phyloP scores from a whole-genome alignment of 1,140 invertebrate species.

The Eumaeus atala region DNA sequence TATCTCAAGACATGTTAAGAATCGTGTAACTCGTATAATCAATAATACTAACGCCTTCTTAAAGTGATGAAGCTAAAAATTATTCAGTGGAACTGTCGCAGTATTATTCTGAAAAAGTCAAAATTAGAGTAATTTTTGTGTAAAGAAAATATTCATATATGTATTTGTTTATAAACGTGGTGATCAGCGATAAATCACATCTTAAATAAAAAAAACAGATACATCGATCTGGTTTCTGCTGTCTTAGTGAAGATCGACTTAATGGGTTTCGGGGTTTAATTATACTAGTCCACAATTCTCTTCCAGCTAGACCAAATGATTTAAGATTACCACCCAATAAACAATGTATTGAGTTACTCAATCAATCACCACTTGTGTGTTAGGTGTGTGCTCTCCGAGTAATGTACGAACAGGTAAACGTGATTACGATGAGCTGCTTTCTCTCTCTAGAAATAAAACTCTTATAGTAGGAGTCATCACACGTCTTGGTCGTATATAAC shows the following conservation, averaged over 20 bases:
- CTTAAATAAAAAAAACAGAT: background rate
- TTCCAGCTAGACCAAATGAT: no score
- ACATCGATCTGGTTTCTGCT: background rate
- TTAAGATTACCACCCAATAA: no score
- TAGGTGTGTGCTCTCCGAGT: no score
- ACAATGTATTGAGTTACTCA: no score
- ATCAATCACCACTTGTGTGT: no score
- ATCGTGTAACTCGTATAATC: conserved; percentile 4
- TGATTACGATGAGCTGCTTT: no score
- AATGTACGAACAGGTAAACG: no score
- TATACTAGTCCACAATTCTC: no score
- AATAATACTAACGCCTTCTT: background rate
- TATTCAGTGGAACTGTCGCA: conserved; percentile 9
- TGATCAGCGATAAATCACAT: no score
- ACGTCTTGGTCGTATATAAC: conserved; percentile 1
- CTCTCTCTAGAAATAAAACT: no score
- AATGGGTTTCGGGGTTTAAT: background rate
- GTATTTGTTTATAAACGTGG: conserved; percentile 7
- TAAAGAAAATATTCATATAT: conserved; percentile 4
- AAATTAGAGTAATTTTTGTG: background rate
- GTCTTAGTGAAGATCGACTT: background rate
- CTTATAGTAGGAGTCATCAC: no score
- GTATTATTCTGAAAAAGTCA: background rate
- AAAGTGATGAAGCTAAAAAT: conserved; percentile 1
- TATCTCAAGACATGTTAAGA: background rate